A percentile compares a stretch with the other conserved stretches of the same genome.
phyloP scores from a whole-genome alignment of 35 echinoderm and acorn worm genomes.

The Strongylocentrotus purpuratus region DNA sequence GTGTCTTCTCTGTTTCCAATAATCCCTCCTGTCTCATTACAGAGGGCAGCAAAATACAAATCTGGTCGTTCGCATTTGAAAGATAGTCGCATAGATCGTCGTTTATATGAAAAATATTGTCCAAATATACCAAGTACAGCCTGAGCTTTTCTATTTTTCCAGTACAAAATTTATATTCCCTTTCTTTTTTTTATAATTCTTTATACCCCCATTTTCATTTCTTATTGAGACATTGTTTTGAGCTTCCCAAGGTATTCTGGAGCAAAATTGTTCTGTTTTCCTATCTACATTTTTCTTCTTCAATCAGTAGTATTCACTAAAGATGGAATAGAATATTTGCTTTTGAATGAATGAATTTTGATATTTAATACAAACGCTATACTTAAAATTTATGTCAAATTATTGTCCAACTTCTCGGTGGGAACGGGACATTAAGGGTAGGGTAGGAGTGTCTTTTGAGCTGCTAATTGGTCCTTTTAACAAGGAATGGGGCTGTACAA shows the following conservation, averaged over 20 bases:
- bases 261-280: too few species aligned
- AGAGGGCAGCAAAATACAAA: conserved; percentile 1
- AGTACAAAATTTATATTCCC: not conserved
- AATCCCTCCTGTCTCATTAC: not conserved
- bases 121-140: not conserved
- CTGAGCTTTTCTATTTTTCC: not conserved
- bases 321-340: too few species aligned
- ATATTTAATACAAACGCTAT: too few species aligned
- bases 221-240: too few species aligned
- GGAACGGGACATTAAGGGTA: not conserved
- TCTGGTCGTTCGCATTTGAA: not conserved
- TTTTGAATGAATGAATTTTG: too few species aligned
- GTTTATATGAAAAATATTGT: not conserved
- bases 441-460: not conserved
- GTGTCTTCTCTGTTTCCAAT: not conserved
- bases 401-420: not conserved
- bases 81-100: not conserved
- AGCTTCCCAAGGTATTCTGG: too few species aligned
- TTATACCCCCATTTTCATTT: too few species aligned
- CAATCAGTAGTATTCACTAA: too few species aligned
- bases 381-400: too few species aligned
- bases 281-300: too few species aligned
- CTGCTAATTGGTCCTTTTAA: conserved; percentile 17
- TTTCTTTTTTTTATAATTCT: not conserved
- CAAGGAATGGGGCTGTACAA: not conserved